Base-by-base conservation (phyloP, 2,797 vertebrate genomes). In the Cynodonichthys magdalenae region DNA sequence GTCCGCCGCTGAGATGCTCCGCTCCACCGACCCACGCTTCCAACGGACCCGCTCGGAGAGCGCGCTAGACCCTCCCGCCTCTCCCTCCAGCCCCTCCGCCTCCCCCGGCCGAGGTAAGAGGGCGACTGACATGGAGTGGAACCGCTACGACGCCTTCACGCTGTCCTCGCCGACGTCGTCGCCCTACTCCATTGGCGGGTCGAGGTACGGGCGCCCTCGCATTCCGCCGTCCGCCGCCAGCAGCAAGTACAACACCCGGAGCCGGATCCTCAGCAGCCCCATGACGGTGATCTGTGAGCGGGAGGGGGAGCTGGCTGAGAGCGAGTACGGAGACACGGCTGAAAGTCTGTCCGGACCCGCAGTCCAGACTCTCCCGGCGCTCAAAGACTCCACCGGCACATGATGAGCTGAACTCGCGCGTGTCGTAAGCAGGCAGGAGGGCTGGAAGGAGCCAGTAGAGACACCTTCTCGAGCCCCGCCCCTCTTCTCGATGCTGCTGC, bases 261-360 rank as follows among this genome's bases (percentile, higher is more conserved):
- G 92, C 87, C 93, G 98, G n/a, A 94, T 99, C 87, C 95, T 96
- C 80, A 99, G 98, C 93, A 98, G 97, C 88, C 97, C 98, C 12
- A 99, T 99, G 98, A 98, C 96, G 0, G 98, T 98, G 45, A 99
- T 99, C 86, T 95, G 96, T 0, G 98, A 99, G 80, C 95, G 96
- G 0, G 97, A 99, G 24, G 95, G 96, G 14, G 97, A 99, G 75
- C 64, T 86, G 63, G 79, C 83, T 0, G 94, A 94, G 71, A 83
- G 83, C 5, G 90, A 92, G 47, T 77, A 66, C 0, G 87, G 71
- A 19, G 87, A 90, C 6, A 54, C 74, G 0, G 64, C 77, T 0
- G 81, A 86, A 6, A 55, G 72, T 57, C 64, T 49, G 44, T 58
- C 73, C 2, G 44, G 56, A 28, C 60, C 79, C 9, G 19, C 45